Base-by-base conservation (phyloP, 92 coral and sea anemone species). In the Palythoa caribaeorum region DNA sequence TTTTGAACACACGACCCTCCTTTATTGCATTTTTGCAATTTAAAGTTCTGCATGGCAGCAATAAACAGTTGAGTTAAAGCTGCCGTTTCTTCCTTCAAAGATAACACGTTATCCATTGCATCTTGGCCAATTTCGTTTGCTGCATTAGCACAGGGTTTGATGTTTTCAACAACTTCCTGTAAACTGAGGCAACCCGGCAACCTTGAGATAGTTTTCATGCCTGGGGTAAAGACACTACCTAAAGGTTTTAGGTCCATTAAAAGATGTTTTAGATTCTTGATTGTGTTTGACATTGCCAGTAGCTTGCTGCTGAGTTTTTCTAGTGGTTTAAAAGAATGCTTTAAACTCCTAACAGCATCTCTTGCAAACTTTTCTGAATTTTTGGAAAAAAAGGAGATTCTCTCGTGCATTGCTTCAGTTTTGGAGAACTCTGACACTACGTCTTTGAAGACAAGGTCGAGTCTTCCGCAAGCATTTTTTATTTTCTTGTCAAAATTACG, bases 1-100 rank as follows among this genome's bases (percentile, higher is more conserved):
- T 94, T 91, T 37, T 94, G 83, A 74, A 94, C 86, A 76, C 98
- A 95, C n/a, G 94, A 86, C 2, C 94, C 94, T 6, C 96, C 95
- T 66, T 89, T 88, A 13, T 86, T 79, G 39, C 98, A 95, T 71
- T 91, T 86, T 74, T 92, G 93, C 9, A 88, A 53, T 84, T 87
- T 94, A 16, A 95, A 80, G 88, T 79, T 88, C 78, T 86, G 93
- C 95, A 96, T 93, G 38, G 88, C 87, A 69, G 86, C 90, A 1
- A 94, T 88, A 15, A 92, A 65, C 93, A 95, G 84, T 55, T 81
- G n/a, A 48, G 19, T 54, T 54, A 9, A 54, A 14, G 60, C 60
- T 54, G 60, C 12, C 21, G 75, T 35, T 71, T 71, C 75, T 71
- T 71, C 75, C 75, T 71, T 71, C 4, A 71, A 6, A 71, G 75